These are phyloP conservation scores for Oscheius sp. DNA, from an alignment of 2,888 invertebrate genomes.

Conservation along the genomic window DNA sequence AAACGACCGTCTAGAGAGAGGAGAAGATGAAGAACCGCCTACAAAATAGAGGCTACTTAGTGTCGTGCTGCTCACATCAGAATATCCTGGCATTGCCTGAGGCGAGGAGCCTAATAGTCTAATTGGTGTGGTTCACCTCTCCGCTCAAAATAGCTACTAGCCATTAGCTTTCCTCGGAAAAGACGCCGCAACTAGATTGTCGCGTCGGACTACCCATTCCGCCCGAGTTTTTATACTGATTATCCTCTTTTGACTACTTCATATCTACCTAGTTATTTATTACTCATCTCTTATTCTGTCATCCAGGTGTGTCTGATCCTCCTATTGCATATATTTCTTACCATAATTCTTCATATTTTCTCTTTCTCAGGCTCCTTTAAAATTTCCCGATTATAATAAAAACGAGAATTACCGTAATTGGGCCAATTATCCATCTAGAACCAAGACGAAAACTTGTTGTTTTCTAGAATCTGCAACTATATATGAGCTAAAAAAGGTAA, in stretches of 20 bases:
- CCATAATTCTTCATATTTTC: background rate
- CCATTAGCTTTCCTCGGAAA: conserved; percentile 28
- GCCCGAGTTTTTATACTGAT: conserved; percentile 4
- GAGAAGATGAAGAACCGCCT: background rate
- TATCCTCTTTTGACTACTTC: conserved; percentile 24
- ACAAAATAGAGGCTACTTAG: background rate
- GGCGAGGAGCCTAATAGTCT: conserved; percentile 29
- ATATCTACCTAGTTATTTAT: conserved; percentile 21
- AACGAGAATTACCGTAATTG: background rate
- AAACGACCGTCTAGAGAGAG: conserved; percentile 12
- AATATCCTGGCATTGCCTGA: conserved; percentile 7
- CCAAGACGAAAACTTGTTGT: background rate
- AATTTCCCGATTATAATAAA: background rate
- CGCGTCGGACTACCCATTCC: conserved; percentile 1
- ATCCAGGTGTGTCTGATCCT: background rate
- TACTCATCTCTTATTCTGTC: background rate
- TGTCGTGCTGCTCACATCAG: conserved; percentile 6
- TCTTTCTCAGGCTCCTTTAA: background rate
- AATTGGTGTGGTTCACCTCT: conserved; percentile 31
- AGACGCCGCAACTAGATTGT: conserved; percentile 27
- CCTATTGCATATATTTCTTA: background rate
- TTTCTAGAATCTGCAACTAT: too few species aligned
- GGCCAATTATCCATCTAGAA: background rate
- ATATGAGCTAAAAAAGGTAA: too few species aligned
- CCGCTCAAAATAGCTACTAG: conserved; percentile 22